Percentiles rank a stretch among this genome's conserved stretches.
Conservation (phyloP, 2,797 vertebrate species). For the Cichlasoma orientale region DNA sequence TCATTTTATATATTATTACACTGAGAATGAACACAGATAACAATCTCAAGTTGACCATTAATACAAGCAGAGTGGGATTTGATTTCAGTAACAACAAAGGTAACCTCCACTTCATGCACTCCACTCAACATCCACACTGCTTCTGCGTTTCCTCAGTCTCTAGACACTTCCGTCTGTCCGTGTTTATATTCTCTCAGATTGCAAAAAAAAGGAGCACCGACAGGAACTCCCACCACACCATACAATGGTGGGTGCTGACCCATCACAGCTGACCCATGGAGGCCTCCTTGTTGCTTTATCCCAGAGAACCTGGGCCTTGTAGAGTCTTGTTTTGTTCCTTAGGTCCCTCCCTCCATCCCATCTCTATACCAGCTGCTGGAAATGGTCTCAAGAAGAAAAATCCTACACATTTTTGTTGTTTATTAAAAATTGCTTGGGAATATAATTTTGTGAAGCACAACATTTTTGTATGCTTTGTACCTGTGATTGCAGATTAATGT, state of each 20-base stretch:
- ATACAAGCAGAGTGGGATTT: conserved; percentile 20
- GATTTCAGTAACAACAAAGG: conserved; percentile 39
- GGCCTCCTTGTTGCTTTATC: conserved; percentile 57
- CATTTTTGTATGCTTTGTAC: neutral
- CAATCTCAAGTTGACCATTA: neutral
- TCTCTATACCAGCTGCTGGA: conserved; percentile 9
- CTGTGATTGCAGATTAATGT: neutral
- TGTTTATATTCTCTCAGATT: conserved; percentile 72
- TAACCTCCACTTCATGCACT: conserved; percentile 12
- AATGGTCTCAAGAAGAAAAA: neutral
- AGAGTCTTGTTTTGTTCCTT: conserved; percentile 39
- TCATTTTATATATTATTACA: neutral
- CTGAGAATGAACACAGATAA: conserved; percentile 13
- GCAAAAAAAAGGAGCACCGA: conserved; percentile 55
- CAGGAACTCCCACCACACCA: conserved; percentile 64
- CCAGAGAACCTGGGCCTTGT: conserved; percentile 20
- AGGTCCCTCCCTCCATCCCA: neutral
- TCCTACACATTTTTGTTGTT: neutral
- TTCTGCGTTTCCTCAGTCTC: conserved; percentile 47
- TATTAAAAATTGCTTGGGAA: neutral
- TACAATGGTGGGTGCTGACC: conserved; percentile 72
- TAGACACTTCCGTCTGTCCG: conserved; percentile 48
- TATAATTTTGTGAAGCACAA: neutral
- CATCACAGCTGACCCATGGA: conserved; percentile 65
- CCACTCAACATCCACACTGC: conserved; percentile 17